Base-by-base conservation (phyloP, 2,797 vertebrate genomes). In the Synaphobranchus kaupii region DNA sequence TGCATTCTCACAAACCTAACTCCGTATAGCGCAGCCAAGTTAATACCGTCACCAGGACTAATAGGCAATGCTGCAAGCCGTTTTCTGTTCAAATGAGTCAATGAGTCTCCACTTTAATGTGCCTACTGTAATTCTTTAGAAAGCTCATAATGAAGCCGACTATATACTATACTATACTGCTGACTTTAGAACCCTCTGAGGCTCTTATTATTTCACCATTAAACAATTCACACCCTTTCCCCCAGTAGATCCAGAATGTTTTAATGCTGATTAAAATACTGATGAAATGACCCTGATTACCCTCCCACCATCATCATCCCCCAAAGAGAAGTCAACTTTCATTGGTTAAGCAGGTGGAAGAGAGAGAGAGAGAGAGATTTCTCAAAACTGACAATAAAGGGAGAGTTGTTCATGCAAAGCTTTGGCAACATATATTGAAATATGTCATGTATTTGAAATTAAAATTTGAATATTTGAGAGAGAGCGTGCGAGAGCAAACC, bases 121-220 rank as follows among this genome's bases (percentile, higher is more conserved):
- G 12, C 68, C 28, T 9, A 34, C 68, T 71, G 68, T 31, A 71
- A 71, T 31, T 28, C 68, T 66, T 66, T 9, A 66, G 60, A n/a
- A 66, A 66, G 9, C 60, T 71, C 68, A 71, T 71, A 31, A 71
- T 71, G 28, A 71, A 71, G 25, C 8, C n/a, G 20, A 12, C 68
- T 22, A 71, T 71, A 76, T n/a, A 76, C 73, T 76, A 22, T 76
- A 22, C 34, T 20, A 34, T 34, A 76, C 73, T 17, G 39, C 73
- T 76, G 73, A 76, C 73, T 76, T 17, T 15, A 39, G 15, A 76
- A 76, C 1, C 34, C 73, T 76, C 17, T 20, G 34, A 76, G 34
- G 73, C 73, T 39, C 34, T 76, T 71, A n/a, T 68, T 68, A 76
- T 76, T 44, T 76, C 73, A 76, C 73, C 73, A 76, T 76, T 76